Evolutionary conservation across 2,113 vertebrate genomes (phyloP).

Genomic region (Grantiella picta): DNA sequence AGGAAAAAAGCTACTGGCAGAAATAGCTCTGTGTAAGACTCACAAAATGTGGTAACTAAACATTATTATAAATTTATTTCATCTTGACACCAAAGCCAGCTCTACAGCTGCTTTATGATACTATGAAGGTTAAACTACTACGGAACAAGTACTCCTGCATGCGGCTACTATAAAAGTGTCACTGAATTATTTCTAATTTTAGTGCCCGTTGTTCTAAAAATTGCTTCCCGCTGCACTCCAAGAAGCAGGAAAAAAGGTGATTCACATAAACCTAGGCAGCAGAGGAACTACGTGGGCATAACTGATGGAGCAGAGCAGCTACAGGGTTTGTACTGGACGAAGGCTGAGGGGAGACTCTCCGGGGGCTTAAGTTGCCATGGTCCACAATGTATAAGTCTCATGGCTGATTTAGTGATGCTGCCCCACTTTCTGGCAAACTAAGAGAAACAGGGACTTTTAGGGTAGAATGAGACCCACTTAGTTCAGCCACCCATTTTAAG

Average conservation of each 20-base stretch:
- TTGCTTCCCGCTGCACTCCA: background rate
- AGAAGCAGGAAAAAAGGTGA: slow-evolving; percentile 47
- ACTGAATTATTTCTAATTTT: slow-evolving; percentile 61
- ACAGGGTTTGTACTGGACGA: background rate
- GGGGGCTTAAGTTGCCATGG: background rate
- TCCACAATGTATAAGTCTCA: fast-evolving
- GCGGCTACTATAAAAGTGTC: slow-evolving; percentile 31
- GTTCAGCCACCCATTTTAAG: background rate
- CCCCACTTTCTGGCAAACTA: background rate
- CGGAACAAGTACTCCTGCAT: slow-evolving; percentile 4
- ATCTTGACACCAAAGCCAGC: slow-evolving; percentile 16
- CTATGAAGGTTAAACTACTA: slow-evolving; percentile 43
- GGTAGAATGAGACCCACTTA: background rate
- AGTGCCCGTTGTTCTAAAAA: slow-evolving; percentile 14
- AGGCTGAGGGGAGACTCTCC: background rate
- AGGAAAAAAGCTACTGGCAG: background rate
- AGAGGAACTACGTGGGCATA: background rate
- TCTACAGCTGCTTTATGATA: slow-evolving; percentile 46
- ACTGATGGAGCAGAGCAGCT: background rate
- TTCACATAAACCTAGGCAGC: background rate
- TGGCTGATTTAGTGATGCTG: background rate
- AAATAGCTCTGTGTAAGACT: background rate
- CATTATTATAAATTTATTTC: slow-evolving; percentile 46
- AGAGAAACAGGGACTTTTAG: background rate
- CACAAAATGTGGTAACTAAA: slow-evolving; percentile 5